These are phyloP conservation scores for Holotrichia oblita DNA, from an alignment of 1,140 invertebrate genomes.

Conservation along the genomic window DNA sequence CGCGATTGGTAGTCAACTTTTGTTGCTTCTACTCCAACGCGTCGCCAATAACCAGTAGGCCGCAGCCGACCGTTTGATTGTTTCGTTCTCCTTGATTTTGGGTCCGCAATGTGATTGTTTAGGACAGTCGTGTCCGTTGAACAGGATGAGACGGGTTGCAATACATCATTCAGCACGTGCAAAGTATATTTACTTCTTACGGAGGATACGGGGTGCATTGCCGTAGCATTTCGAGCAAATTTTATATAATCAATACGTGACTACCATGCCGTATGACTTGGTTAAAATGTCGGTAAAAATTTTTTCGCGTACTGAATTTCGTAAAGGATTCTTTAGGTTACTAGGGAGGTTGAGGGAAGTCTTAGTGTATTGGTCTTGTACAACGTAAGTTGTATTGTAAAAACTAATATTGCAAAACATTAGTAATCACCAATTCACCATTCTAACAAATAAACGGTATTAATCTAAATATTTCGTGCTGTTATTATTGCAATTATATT, in stretches of 20 bases:
- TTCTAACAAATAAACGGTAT: neutral
- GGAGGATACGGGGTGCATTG: no score
- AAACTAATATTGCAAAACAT: neutral
- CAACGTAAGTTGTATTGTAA: neutral
- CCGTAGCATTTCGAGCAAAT: neutral
- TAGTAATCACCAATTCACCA: neutral
- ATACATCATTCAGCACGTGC: neutral
- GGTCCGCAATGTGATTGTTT: neutral
- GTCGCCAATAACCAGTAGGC: neutral
- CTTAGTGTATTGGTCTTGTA: neutral
- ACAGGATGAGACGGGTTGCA: neutral
- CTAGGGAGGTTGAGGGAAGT: neutral
- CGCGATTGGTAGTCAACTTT: slow-evolving; percentile 2
- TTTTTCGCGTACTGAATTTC: no score
- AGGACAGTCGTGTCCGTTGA: slow-evolving; percentile 10
- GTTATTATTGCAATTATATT: neutral
- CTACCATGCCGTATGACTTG: neutral
- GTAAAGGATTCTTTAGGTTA: neutral
- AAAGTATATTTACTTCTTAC: no score
- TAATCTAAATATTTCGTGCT: neutral
- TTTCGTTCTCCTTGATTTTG: neutral
- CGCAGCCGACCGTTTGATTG: neutral
- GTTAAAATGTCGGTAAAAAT: neutral
- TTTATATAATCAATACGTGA: neutral
- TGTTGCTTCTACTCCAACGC: neutral